A percentile compares a stretch with the other conserved stretches of the same genome.
Evolutionary conservation across 2,888 invertebrate genomes (phyloP).

Genomic region (Leucophenga montana): DNA sequence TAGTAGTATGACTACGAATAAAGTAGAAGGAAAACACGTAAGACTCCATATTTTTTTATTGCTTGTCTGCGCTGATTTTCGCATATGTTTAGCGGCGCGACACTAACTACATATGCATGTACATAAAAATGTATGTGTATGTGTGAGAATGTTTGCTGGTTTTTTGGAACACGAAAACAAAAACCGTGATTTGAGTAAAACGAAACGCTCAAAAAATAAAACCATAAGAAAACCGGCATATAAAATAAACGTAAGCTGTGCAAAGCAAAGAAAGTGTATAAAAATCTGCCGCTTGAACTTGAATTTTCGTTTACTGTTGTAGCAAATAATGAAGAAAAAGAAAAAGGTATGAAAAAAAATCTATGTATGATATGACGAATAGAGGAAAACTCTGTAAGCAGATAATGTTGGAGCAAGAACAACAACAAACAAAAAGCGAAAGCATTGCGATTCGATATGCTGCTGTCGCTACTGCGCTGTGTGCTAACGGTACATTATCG

Average conservation of each 20-base stretch:
- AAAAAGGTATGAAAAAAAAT: constrained; percentile 21
- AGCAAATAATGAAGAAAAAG: constrained; percentile 1
- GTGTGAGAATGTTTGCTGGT: constrained; percentile 23
- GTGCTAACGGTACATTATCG: no score
- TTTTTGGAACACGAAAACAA: constrained; percentile 46
- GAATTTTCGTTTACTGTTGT: constrained; percentile 5
- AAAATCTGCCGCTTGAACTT: constrained; percentile 16
- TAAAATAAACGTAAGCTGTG: constrained; percentile 6
- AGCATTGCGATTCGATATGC: neutral
- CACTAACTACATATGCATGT: neutral
- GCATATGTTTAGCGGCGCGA: constrained; percentile 25
- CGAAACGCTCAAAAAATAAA: constrained; percentile 34
- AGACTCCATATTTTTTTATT: neutral
- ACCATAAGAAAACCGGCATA: neutral
- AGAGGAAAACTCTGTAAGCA: constrained; percentile 18
- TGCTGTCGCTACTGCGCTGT: no score
- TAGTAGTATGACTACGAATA: neutral
- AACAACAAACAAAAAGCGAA: neutral
- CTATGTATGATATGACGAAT: constrained; percentile 35
- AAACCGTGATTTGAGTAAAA: constrained; percentile 3
- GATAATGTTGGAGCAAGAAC: constrained; percentile 19
- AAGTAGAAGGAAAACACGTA: no score
- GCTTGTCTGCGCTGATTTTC: constrained; percentile 39
- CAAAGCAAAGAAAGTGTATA: neutral
- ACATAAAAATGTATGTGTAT: neutral